Evolutionary conservation across 2,113 vertebrate genomes (phyloP), one percentile per base, ranked within the genome.

Genomic region (Cacatua alba): DNA sequence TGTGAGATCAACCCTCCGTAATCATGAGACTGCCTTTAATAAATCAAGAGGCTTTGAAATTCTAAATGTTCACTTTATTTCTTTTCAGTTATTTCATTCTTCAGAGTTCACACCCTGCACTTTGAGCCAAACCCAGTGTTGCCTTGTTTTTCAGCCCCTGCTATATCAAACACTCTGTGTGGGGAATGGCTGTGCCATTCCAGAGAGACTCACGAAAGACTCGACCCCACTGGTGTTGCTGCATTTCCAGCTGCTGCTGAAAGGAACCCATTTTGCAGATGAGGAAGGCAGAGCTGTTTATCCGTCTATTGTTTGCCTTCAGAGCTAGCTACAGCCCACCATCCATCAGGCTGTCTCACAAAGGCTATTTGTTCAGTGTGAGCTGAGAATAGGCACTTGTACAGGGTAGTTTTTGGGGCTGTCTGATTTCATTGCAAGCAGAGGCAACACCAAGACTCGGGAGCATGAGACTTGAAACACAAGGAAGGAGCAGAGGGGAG

Each of bases 111-210:
- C 11, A 18, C 10, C 7, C 19, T 71, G 28, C 23, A 26, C 20
- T 59, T 21, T 15, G 26, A 31, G 18, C 57, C 46, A 52, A 93
- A 51, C 35, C 25, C 31, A 23, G 6, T 43, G 17, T 11, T 28
- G 60, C 17, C 15, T 39, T 63, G 48, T 37, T 69, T 24, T 55
- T 24, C 52, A 55, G 13, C 19, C 19, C 2, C 11, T 2, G 3
- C 19, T 65, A 1, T 12, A 26, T 33, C 11, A 53, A 6, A 5
- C 6, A 14, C 29, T 8, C 21, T 57, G 9, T 1, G 0, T 31
- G 24, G 24, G 9, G n/a, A 72, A 44, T 0, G 7, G 29, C 7
- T 88, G 17, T 43, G 25, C 51, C 51, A 28, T 52, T 28, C 24
- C 51, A 28, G 51, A 28, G 25, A 52, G 51, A 52, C 7, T 55